phyloP scores from a whole-genome alignment of 92 coral and sea anemone genomes.

The Micromussa lordhowensis region DNA sequence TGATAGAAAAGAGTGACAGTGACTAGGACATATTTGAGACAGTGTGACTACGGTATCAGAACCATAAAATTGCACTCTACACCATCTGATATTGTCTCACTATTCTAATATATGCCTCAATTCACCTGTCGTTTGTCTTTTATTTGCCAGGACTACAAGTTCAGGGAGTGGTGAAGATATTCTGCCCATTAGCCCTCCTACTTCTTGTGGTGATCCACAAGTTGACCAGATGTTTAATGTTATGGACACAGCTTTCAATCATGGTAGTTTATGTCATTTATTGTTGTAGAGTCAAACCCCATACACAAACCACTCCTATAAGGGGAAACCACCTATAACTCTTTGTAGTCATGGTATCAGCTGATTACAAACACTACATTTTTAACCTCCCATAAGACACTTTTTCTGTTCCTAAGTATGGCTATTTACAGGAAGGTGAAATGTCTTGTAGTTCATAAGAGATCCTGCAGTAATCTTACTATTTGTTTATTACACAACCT shows the following conservation, averaged over 20 bases:
- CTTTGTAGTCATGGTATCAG: not conserved
- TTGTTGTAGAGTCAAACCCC: not conserved
- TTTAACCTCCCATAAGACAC: not conserved
- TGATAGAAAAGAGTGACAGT: too few relatives aligned
- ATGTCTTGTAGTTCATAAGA: not conserved
- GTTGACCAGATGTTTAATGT: constrained; percentile 71
- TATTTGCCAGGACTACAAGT: constrained; percentile 49
- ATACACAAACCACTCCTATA: not conserved
- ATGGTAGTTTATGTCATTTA: constrained; percentile 8
- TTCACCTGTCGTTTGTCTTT: not conserved
- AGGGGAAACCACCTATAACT: not conserved
- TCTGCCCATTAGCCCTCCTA: constrained; percentile 50
- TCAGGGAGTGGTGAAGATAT: constrained; percentile 70
- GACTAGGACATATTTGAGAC: too few relatives aligned
- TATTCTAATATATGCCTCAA: not conserved
- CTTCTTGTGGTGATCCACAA: constrained; percentile 39
- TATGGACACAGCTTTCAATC: constrained; percentile 72
- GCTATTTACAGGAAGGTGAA: not conserved
- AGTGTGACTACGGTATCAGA: too few relatives aligned
- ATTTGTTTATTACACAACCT: not conserved
- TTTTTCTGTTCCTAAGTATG: not conserved
- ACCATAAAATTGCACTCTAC: too few relatives aligned
- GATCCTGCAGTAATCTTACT: not conserved
- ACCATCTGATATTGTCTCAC: too few relatives aligned
- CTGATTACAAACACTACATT: not conserved